Evolutionary conservation across 2,113 vertebrate genomes (phyloP).

Genomic region (Coptodon rendalli): DNA sequence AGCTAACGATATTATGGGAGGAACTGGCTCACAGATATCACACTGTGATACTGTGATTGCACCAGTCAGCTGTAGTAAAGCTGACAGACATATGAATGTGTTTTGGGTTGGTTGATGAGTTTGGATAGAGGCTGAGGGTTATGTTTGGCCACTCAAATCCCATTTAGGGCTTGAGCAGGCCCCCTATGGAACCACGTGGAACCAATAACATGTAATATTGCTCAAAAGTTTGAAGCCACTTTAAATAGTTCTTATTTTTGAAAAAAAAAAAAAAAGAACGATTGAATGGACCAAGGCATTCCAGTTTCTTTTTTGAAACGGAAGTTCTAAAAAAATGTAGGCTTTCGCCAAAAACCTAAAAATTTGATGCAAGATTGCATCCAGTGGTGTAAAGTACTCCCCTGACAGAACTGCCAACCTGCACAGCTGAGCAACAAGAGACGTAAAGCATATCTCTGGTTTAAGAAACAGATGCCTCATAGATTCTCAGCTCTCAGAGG

Average conservation of each 20-base stretch:
- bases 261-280: neutral
- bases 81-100: neutral
- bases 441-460: neutral
- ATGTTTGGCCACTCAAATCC: neutral
- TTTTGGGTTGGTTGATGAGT: neutral
- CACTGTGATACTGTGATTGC: neutral
- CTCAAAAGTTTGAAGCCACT: neutral
- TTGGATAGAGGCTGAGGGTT: neutral
- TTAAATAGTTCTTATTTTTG: neutral
- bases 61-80: neutral
- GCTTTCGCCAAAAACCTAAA: neutral
- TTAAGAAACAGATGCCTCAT: neutral
- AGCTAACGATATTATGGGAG: constrained; percentile 18
- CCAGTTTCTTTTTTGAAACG: neutral
- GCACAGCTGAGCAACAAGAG: neutral
- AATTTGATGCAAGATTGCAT: neutral
- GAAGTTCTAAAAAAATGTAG: rapidly evolving
- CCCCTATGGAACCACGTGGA: neutral
- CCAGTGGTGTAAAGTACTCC: neutral
- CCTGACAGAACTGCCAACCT: neutral
- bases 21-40: neutral
- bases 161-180: neutral
- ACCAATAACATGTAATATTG: neutral
- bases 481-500: neutral
- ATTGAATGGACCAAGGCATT: neutral